Percentiles rank a stretch among this genome's conserved stretches.
phyloP scores from a whole-genome alignment of 2,797 vertebrate genomes.

The Galagoides demidoff region DNA sequence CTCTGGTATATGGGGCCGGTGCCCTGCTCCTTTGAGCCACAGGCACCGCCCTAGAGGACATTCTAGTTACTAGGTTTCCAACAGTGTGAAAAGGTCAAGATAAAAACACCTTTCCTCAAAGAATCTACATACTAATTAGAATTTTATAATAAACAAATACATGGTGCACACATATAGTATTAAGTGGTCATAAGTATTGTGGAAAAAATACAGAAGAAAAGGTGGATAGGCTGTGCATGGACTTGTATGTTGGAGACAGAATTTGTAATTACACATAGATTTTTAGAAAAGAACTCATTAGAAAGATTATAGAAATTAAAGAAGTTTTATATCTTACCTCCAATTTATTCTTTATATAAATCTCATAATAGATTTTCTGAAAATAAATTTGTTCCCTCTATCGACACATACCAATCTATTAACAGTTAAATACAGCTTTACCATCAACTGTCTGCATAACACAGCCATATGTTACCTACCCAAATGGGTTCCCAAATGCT shows the following conservation, averaged over 20 bases:
- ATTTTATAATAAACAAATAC: not conserved
- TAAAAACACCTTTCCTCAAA: not conserved
- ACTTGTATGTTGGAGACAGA: not conserved
- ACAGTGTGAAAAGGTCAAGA: not conserved
- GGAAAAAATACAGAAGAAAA: not conserved
- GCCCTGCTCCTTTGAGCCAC: no score
- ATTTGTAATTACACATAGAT: not conserved
- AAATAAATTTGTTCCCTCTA: not conserved
- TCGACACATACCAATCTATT: not conserved
- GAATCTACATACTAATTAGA: not conserved
- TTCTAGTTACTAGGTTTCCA: not conserved
- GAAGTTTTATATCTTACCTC: not conserved
- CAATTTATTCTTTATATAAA: not conserved
- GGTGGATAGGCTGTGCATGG: not conserved
- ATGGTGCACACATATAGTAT: not conserved
- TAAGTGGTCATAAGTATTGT: not conserved
- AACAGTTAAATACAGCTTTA: not conserved
- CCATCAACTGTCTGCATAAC: accelerated
- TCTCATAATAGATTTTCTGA: not conserved
- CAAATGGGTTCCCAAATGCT: not conserved
- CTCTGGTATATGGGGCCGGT: no score
- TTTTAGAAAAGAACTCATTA: not conserved
- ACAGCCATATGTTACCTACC: not conserved
- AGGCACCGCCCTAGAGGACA: not conserved
- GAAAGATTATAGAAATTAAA: not conserved